Evolutionary conservation across 2,113 vertebrate genomes (phyloP).

Genomic region (Amphilophus citrinellus): DNA sequence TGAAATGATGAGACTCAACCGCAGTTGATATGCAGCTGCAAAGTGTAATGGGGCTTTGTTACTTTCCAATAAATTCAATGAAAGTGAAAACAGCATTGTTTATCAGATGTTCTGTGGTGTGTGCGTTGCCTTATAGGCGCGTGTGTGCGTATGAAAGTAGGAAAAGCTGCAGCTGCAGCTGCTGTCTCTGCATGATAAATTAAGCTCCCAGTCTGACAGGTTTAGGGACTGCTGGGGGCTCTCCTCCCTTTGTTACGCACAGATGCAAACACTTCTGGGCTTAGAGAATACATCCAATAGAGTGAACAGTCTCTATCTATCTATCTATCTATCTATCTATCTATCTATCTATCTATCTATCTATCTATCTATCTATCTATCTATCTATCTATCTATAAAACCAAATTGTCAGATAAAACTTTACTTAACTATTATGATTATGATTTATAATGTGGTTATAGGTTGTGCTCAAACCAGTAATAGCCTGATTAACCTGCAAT

Average conservation of each 20-base stretch:
- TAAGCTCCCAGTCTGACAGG: slow-evolving; percentile 68
- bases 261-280: not conserved
- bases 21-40: not conserved
- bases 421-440: not conserved
- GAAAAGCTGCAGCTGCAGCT: slow-evolving; percentile 75
- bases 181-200: slow-evolving; percentile 75
- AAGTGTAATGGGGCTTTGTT: not conserved
- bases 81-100: not conserved
- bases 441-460: not conserved
- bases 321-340: not conserved
- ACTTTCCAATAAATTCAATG: not conserved
- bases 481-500: slow-evolving; percentile 18
- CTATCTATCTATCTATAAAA: not conserved
- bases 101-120: not conserved
- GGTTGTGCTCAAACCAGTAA: slow-evolving; percentile 18
- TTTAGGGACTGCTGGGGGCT: slow-evolving; percentile 58
- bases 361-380: not conserved
- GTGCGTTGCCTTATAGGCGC: not conserved
- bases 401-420: not conserved
- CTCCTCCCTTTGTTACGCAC: slow-evolving; percentile 20
- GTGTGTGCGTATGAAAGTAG: slow-evolving; percentile 25
- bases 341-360: not conserved
- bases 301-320: not conserved
- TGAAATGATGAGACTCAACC: not conserved
- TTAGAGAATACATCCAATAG: not conserved